Conservation (phyloP, 1,140 invertebrate species). For the Solen grandis region DNA sequence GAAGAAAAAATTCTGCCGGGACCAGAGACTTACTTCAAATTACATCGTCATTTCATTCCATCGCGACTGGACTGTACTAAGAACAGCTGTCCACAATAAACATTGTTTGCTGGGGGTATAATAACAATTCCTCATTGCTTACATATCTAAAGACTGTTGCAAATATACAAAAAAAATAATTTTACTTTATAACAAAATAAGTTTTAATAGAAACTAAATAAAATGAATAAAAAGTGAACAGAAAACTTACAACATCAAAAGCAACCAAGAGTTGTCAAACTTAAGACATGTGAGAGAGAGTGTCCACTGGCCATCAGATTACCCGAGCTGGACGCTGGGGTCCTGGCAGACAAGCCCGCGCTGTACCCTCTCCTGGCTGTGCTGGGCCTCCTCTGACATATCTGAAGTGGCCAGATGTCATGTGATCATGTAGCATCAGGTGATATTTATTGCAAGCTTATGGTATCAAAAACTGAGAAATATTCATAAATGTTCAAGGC, state of each 20-base stretch:
- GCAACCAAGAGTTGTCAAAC: not conserved
- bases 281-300: not conserved
- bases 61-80: no score
- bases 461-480: not conserved
- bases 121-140: no score
- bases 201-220: not conserved
- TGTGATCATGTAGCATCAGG: not conserved
- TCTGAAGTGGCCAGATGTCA: not conserved
- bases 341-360: constrained; percentile 13
- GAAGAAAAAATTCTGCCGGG: no score
- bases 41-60: no score
- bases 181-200: not conserved
- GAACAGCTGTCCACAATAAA: no score
- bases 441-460: not conserved
- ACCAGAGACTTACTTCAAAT: no score
- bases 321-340: constrained; percentile 25
- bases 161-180: no score
- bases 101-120: no score
- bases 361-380: not conserved
- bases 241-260: not conserved
- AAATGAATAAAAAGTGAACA: not conserved
- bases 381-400: not conserved
- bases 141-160: no score
- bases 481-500: no score
- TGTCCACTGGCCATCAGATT: not conserved